phyloP scores from a whole-genome alignment of 1,140 invertebrate species.

The Drosophila insularis region DNA sequence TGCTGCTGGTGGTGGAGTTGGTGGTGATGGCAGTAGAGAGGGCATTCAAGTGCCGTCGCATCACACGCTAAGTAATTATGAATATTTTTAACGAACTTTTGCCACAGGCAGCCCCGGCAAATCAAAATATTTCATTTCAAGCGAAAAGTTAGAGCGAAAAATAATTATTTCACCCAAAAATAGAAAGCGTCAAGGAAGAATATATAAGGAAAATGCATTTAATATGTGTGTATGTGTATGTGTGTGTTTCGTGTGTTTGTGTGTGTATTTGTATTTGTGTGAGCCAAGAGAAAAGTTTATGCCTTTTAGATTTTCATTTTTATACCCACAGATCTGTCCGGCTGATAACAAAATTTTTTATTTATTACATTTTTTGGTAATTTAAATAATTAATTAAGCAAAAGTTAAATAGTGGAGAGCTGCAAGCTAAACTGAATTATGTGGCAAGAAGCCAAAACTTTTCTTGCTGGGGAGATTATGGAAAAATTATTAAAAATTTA shows the following conservation, averaged over 20 bases:
- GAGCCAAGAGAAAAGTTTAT: constrained; percentile 1
- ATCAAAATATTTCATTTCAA: constrained; percentile 78
- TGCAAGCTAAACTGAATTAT: constrained; percentile 10
- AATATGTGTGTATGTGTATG: constrained; percentile 13
- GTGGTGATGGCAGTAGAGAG: neutral
- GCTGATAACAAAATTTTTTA: constrained; percentile 58
- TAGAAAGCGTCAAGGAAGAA: constrained; percentile 25
- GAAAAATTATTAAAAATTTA: constrained; percentile 10
- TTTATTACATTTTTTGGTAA: constrained; percentile 56
- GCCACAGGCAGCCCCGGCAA: constrained; percentile 77
- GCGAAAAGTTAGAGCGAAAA: constrained; percentile 64
- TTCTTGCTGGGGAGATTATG: constrained; percentile 24
- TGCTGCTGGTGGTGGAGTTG: neutral
- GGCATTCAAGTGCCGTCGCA: constrained; percentile 65
- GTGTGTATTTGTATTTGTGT: neutral
- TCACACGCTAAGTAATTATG: constrained; percentile 81
- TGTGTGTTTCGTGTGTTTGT: neutral
- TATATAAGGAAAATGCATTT: constrained; percentile 50
- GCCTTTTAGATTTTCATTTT: neutral
- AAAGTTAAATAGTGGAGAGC: constrained; percentile 42
- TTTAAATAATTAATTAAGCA: constrained; percentile 69
- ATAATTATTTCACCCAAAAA: constrained; percentile 61
- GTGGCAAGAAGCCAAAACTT: constrained; percentile 30
- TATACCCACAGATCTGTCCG: neutral
- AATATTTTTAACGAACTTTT: constrained; percentile 80